Percentiles rank a stretch among this genome's conserved stretches.
Evolutionary conservation across 2,797 vertebrate genomes (phyloP).

Genomic region (Varecia variegata): DNA sequence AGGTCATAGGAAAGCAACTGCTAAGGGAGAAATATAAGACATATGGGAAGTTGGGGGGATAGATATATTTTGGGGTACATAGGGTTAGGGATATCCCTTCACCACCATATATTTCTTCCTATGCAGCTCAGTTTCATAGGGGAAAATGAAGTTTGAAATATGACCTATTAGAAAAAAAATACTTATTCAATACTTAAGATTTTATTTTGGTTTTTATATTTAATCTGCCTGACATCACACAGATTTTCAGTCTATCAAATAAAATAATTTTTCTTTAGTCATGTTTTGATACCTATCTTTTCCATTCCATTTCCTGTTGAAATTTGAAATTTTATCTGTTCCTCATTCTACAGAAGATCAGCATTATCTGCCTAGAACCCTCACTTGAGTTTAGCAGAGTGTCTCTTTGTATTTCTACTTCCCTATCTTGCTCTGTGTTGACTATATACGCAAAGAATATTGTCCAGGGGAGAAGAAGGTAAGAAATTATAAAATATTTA

Average conservation of each 20-base stretch:
- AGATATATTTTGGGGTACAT: background rate
- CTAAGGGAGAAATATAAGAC: background rate
- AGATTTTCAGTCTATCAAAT: background rate
- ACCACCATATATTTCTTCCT: background rate
- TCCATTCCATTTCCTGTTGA: background rate
- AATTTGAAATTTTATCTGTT: background rate
- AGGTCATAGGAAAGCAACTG: background rate
- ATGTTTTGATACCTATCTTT: background rate
- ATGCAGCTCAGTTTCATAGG: background rate
- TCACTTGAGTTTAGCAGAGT: background rate
- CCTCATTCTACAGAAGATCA: background rate
- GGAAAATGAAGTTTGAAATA: background rate
- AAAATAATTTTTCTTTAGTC: background rate
- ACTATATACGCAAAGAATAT: background rate
- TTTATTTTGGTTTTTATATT: conserved; percentile 5
- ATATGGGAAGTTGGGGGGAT: background rate
- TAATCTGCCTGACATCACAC: background rate
- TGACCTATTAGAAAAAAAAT: background rate
- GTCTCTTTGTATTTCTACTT: background rate
- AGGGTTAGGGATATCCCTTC: background rate
- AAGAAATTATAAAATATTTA: background rate
- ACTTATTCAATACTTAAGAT: background rate
- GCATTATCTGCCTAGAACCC: too few relatives aligned
- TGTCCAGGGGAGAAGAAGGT: background rate
- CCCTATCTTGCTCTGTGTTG: background rate